Percentiles rank a stretch among this genome's conserved stretches.
Evolutionary conservation across 2,797 vertebrate species (phyloP).

Genomic region (Sciaenops ocellatus): DNA sequence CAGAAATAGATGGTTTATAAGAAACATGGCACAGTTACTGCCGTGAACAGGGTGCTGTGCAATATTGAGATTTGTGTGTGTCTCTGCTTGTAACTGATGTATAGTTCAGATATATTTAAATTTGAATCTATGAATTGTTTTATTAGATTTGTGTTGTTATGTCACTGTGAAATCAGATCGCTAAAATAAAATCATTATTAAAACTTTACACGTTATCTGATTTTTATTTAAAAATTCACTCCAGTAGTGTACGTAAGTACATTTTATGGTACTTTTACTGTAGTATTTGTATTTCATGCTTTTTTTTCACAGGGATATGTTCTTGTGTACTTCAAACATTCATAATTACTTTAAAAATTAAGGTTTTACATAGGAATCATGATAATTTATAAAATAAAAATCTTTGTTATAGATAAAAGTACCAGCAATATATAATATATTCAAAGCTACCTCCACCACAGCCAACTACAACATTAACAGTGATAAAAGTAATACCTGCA

Average conservation of each 20-base stretch:
- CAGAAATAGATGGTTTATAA: not conserved
- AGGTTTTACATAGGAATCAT: not conserved
- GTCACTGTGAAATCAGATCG: conserved; percentile 37
- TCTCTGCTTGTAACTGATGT: conserved; percentile 49
- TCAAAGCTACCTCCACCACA: too few relatives aligned
- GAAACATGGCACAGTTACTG: conserved; percentile 1
- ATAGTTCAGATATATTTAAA: conserved; percentile 79
- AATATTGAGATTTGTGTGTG: conserved; percentile 64
- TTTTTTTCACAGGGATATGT: not conserved
- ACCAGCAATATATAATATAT: too few relatives aligned
- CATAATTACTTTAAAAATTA: not conserved
- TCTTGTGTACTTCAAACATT: not conserved
- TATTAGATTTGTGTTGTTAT: conserved; percentile 53
- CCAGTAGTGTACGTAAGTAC: not conserved
- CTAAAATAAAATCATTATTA: conserved; percentile 52
- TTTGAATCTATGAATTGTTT: conserved; percentile 60
- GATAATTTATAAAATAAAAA: not conserved
- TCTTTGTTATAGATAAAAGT: not conserved
- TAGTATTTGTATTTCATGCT: too few relatives aligned
- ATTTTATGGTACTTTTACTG: not conserved
- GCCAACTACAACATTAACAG: too few relatives aligned
- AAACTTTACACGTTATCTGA: not conserved
- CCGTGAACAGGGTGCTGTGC: conserved; percentile 71
- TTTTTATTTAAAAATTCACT: not conserved
- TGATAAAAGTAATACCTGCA: too few relatives aligned